Evolutionary conservation across 2,888 invertebrate species (phyloP).

Genomic region (Linnaemya vulpina): DNA sequence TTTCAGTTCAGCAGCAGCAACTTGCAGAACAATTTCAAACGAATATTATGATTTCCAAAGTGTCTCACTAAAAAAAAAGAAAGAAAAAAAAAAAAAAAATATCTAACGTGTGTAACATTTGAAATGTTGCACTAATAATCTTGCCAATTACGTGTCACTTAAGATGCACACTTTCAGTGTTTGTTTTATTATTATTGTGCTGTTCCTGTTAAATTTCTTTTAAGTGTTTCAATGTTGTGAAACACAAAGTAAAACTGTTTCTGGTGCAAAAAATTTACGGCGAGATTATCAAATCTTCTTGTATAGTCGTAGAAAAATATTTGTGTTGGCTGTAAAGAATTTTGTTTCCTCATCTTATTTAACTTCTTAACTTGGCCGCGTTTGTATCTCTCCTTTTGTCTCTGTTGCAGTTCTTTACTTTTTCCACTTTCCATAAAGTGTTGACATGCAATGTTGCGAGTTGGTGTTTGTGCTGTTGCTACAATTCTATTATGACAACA

Average conservation of each 20-base stretch:
- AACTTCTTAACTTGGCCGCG: constrained; percentile 36
- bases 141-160: constrained; percentile 49
- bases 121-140: constrained; percentile 51
- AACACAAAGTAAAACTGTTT: constrained; percentile 25
- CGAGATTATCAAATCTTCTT: constrained; percentile 54
- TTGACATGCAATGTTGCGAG: constrained; percentile 58
- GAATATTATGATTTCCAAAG: background rate
- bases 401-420: constrained; percentile 23
- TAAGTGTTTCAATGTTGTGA: background rate
- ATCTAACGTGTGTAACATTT: constrained; percentile 21
- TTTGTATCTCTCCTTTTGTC: background rate
- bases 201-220: too few relatives aligned
- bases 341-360: constrained; percentile 5
- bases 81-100: background rate
- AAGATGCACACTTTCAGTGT: constrained; percentile 31
- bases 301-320: constrained; percentile 11
- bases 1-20: background rate
- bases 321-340: constrained; percentile 32
- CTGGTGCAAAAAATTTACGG: background rate
- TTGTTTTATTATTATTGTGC: constrained; percentile 7
- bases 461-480: constrained; percentile 28
- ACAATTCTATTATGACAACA: constrained; percentile 59
- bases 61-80: background rate
- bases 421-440: constrained; percentile 31
- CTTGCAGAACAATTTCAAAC: background rate